Conservation (phyloP, 2,888 invertebrate species). For the Drosophila dives region DNA sequence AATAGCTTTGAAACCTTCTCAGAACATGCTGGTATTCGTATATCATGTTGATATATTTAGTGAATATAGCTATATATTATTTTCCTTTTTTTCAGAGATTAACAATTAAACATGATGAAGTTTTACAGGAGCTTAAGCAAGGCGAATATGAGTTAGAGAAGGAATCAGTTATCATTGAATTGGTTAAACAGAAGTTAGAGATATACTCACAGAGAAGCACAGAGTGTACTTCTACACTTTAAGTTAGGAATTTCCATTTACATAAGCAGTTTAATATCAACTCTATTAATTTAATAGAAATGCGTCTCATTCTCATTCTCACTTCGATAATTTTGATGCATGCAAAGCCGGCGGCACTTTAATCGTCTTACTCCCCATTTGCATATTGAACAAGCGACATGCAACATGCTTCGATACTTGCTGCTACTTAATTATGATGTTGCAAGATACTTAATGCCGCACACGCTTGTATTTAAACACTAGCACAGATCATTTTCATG, state of each 20-base stretch:
- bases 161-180: not conserved
- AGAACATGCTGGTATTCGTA: not conserved
- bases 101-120: not conserved
- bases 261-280: not conserved
- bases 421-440: constrained; percentile 31
- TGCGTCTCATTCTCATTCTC: not conserved
- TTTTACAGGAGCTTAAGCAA: not conserved
- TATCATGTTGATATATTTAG: constrained; percentile 4
- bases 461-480: constrained; percentile 22
- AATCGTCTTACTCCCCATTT: constrained; percentile 33
- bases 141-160: not conserved
- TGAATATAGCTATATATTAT: not conserved
- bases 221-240: not conserved
- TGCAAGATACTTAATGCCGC: constrained; percentile 25
- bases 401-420: constrained; percentile 12
- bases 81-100: not conserved
- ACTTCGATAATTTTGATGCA: constrained; percentile 7
- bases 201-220: not conserved
- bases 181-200: not conserved
- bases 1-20: constrained; percentile 9
- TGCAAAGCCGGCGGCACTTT: constrained; percentile 16
- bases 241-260: not conserved
- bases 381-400: constrained; percentile 19
- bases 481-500: constrained; percentile 5
- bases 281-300: constrained; percentile 6